Base-by-base conservation (phyloP, 2,113 vertebrate genomes). In the Nothocercus julius region DNA sequence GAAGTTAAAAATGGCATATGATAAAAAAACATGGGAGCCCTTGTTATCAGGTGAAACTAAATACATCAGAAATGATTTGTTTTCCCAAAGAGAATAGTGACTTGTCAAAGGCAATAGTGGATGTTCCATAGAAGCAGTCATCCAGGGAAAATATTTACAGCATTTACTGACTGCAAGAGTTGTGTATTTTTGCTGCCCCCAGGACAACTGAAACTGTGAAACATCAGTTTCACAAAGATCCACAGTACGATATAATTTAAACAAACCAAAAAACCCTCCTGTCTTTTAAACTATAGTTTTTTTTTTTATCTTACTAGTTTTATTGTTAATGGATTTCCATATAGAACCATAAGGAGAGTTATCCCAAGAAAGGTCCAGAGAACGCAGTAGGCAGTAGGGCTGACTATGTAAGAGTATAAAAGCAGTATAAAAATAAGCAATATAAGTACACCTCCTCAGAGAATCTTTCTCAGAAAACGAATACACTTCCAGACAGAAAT, bases 61-160 rank as follows among this genome's bases (percentile, higher is more conserved):
- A 20, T 75, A 40, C 2, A 7, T 66, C 89, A 79, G 84, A 95
- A 94, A 87, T 82, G 38, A 49, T 91, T 90, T 89, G 25, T 92
- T 76, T 69, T 82, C 91, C 92, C 82, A 59, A 87, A 91, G 86
- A 89, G 74, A 82, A 13, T 13, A 85, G 30, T 85, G 74, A 94
- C 82, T 93, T 87, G 78, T 92, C 91, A 94, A 89, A 96, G 88
- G 77, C 59, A 95, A 87, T 79, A 10, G 12, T 40, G 63, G 44
- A 79, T 89, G 40, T 75, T 93, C 47, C 78, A 89, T 81, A 73
- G 74, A 93, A 27, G 4, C 15, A 91, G 42, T 66, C 70, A 89
- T 68, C 19, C 40, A 62, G 62, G 44, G 38, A 95, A 91, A 94
- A 87, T 87, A 85, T 80, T 92, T 87, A 69, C 78, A 94, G n/a